Base-by-base conservation (phyloP, 2,888 invertebrate genomes). In the Athetis lepigone region DNA sequence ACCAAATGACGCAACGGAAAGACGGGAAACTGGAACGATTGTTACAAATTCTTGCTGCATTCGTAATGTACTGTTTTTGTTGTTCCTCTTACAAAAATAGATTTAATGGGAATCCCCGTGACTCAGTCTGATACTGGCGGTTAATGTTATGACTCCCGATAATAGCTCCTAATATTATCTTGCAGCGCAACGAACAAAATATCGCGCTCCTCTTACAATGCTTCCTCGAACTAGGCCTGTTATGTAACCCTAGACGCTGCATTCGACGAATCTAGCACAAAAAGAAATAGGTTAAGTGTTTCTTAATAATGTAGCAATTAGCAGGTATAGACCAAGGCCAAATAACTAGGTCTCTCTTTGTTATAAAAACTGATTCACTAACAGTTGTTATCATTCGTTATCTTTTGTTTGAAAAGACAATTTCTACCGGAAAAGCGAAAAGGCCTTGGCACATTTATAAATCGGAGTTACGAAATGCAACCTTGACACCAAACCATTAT, bases 401-500 rank as follows among this genome's bases (percentile, higher is more conserved):
- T 71, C 75, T 77, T 65, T 74, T 81, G 73, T 79, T 81, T 77
- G 75, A 73, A 79, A 76, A 79, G 78, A 81, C 82, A 82, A 79
- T 77, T 81, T 79, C 69, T 70, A 79, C 87, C 88, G 90, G 89
- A 88, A 91, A 88, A 88, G 83, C 83, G 82, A 77, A 81, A 80
- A 82, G 81, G 74, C 94, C 94, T 92, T 94, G 93, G 88, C 94
- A 93, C 85, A 84, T 89, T 85, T 93, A 81, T 72, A 73, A 77
- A 77, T 36, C 70, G 66, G 77, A 79, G 87, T 93, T 94, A 94
- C 91, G 90, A 90, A 89, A 93, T 82, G 40, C 62, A 86, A 87
- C 94, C 94, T 94, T 94, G 94, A 94, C 94, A 95, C 91, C 88
- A 92, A 90, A 93, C 85, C 85, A 88, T 92, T 94, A 95, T 94